phyloP scores from a whole-genome alignment of 2,113 vertebrate genomes.

The Trochalopteron elliotii region DNA sequence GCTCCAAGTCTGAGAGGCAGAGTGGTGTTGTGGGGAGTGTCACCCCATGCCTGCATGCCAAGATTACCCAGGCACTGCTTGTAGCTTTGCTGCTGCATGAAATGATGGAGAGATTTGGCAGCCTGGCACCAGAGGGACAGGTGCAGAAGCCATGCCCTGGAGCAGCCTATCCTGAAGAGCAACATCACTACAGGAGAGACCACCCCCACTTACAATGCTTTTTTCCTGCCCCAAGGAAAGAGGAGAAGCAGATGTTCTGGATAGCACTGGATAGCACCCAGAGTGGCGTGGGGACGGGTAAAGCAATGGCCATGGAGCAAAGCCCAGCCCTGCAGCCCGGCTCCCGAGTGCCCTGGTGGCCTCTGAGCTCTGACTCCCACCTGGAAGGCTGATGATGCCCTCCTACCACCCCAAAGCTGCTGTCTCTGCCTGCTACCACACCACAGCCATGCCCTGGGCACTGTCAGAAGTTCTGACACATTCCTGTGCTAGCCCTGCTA shows the following conservation, averaged over 20 bases:
- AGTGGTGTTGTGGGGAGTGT: neutral
- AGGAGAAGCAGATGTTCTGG: neutral
- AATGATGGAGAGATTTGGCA: neutral
- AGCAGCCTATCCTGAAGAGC: neutral
- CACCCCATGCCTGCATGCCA: fast-evolving
- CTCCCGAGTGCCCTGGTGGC: fast-evolving
- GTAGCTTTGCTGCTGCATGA: neutral
- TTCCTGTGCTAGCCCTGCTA: neutral
- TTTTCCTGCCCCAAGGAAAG: neutral
- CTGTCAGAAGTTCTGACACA: neutral
- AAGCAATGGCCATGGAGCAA: neutral
- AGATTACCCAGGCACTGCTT: neutral
- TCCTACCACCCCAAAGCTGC: neutral
- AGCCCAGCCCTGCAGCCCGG: neutral
- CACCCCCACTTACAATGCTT: neutral
- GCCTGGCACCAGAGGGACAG: neutral
- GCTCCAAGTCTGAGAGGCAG: neutral
- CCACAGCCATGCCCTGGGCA: neutral
- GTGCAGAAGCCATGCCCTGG: fast-evolving
- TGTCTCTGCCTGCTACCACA: neutral
- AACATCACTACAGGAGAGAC: neutral
- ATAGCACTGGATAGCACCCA: too few relatives aligned
- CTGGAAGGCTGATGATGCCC: neutral
- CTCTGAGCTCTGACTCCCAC: neutral
- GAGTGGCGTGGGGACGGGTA: fast-evolving